Percentiles rank a stretch among this genome's conserved stretches.
Conservation (phyloP, 2,888 invertebrate species). For the Kryphioiulus occultus region DNA sequence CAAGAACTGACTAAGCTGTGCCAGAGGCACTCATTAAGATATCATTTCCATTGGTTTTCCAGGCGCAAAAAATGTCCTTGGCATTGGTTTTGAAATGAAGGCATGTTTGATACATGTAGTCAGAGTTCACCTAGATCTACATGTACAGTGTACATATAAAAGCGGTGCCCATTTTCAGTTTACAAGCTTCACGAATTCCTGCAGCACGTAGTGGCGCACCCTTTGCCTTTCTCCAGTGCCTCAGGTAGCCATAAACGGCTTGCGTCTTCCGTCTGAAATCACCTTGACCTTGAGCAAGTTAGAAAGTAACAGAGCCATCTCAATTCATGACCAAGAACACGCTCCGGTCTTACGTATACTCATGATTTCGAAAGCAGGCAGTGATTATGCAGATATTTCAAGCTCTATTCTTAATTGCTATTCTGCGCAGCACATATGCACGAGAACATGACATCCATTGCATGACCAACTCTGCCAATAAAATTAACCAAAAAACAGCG, state of each 20-base stretch:
- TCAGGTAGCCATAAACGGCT: slow-evolving; percentile 17
- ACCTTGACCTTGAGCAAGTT: neutral
- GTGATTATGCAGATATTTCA: neutral
- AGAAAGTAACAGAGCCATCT: neutral
- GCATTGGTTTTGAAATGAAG: slow-evolving; percentile 1
- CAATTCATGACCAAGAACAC: neutral
- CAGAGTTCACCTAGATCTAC: neutral
- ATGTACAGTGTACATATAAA: neutral
- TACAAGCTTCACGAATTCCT: neutral
- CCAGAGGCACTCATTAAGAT: too few relatives aligned
- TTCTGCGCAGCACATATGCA: neutral
- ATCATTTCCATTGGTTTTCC: too few relatives aligned
- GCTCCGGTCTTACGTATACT: neutral
- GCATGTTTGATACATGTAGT: neutral
- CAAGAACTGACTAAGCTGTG: too few relatives aligned
- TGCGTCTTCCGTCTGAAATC: neutral
- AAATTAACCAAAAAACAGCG: too few relatives aligned
- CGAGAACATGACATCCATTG: too few relatives aligned
- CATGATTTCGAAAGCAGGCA: neutral
- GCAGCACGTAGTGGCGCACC: neutral
- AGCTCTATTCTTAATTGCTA: neutral
- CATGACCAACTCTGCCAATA: too few relatives aligned
- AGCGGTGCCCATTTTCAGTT: neutral
- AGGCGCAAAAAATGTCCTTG: neutral
- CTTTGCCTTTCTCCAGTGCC: neutral